These are phyloP conservation scores for Dolichotis patagonum DNA, from an alignment of 2,113 vertebrate genomes.

Conservation along the genomic window DNA sequence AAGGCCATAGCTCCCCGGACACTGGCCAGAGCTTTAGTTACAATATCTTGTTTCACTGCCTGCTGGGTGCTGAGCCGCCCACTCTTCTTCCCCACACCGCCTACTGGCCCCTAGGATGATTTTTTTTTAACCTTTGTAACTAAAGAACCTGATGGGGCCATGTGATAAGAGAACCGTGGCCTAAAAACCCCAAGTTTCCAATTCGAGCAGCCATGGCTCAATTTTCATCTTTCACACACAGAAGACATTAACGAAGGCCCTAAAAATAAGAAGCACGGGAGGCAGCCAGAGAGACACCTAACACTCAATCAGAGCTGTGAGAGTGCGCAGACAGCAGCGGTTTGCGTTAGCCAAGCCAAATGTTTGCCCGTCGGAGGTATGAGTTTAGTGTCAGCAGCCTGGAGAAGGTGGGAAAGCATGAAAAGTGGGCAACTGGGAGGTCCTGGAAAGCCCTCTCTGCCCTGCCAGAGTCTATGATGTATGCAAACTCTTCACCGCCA, in stretches of 20 bases:
- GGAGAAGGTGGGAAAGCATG: not conserved
- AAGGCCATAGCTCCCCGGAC: conserved; percentile 41
- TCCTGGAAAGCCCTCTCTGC: not conserved
- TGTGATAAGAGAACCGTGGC: conserved; percentile 56
- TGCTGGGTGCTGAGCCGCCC: not conserved
- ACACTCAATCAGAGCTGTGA: conserved; percentile 82
- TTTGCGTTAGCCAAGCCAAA: conserved; percentile 62
- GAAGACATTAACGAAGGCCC: conserved; percentile 81
- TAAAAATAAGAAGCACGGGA: conserved; percentile 83
- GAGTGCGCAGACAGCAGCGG: conserved; percentile 17
- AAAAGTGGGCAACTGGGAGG: not conserved
- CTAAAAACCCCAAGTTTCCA: conserved; percentile 80
- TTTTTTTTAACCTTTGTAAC: conserved; percentile 73
- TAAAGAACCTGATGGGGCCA: conserved; percentile 62
- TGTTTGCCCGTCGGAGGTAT: not conserved
- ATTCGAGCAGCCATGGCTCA: conserved; percentile 67
- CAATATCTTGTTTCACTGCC: conserved; percentile 69
- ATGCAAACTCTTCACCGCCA: not conserved
- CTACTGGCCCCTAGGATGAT: not conserved
- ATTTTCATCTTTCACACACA: conserved; percentile 82
- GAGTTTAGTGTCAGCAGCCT: not conserved
- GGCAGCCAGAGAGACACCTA: conserved; percentile 80
- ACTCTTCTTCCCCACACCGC: not conserved
- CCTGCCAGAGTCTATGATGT: not conserved
- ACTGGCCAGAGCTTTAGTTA: conserved; percentile 54